A percentile compares a stretch with the other conserved stretches of the same genome.
These are phyloP conservation scores for Antennarius maculatus DNA, from an alignment of 2,797 vertebrate genomes.

Conservation along the genomic window DNA sequence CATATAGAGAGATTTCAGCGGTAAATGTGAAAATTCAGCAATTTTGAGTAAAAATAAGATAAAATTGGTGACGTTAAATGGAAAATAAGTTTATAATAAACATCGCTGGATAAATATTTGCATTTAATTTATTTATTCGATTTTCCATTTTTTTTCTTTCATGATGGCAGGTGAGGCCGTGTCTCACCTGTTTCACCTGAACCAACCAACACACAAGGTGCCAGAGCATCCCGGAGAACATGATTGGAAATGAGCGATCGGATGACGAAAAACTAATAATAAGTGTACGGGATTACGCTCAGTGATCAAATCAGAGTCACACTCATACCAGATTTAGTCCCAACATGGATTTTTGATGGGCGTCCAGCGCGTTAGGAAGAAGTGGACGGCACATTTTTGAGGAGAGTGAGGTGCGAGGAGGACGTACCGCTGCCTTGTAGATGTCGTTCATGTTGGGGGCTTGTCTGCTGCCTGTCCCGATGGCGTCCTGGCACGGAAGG, in stretches of 20 bases:
- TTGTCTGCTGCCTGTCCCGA: slow-evolving; percentile 67
- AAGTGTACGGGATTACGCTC: slow-evolving; percentile 14
- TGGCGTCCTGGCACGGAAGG: slow-evolving; percentile 66
- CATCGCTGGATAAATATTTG: too few species aligned
- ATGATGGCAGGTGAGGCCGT: too few species aligned
- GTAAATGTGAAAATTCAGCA: too few species aligned
- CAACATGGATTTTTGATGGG: slow-evolving; percentile 31
- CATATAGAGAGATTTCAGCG: too few species aligned
- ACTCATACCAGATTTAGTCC: slow-evolving; percentile 27
- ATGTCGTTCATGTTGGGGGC: slow-evolving; percentile 83
- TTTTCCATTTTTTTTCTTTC: too few species aligned
- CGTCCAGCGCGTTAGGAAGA: slow-evolving; percentile 28
- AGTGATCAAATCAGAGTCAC: slow-evolving; percentile 22
- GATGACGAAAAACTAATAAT: too few species aligned
- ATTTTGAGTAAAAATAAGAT: too few species aligned
- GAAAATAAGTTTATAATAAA: too few species aligned
- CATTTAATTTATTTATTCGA: too few species aligned
- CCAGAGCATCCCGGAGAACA: not conserved
- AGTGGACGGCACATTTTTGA: slow-evolving; percentile 11
- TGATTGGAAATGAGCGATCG: too few species aligned
- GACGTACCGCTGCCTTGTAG: slow-evolving; percentile 86
- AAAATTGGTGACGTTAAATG: too few species aligned
- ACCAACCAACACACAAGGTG: slow-evolving; percentile 11
- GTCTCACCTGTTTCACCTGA: too few species aligned
- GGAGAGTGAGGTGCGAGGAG: slow-evolving; percentile 8